Percentiles rank a stretch among this genome's conserved stretches.
phyloP scores from a whole-genome alignment of 2,113 vertebrate genomes.

The Cinclus cinclus region DNA sequence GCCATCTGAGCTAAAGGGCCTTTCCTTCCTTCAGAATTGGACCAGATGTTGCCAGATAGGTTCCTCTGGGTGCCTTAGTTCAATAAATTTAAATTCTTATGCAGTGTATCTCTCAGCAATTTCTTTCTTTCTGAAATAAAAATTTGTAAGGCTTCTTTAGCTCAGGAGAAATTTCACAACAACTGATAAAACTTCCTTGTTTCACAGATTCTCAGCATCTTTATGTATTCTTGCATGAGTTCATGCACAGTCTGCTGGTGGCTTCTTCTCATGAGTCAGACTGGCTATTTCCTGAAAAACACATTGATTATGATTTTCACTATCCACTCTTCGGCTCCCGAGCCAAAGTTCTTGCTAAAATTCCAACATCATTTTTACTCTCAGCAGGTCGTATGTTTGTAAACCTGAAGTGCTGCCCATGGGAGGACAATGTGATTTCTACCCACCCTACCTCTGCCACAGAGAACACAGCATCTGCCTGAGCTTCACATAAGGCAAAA shows the following conservation, averaged over 20 bases:
- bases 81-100: neutral
- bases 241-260: neutral
- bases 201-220: neutral
- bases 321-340: neutral
- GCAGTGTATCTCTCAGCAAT: neutral
- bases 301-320: neutral
- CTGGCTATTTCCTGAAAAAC: neutral
- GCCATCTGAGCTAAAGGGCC: neutral
- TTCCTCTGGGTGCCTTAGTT: neutral
- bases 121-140: neutral
- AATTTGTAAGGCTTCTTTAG: neutral
- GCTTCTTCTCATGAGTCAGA: neutral
- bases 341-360: neutral
- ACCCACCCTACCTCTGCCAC: neutral
- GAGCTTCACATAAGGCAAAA: neutral
- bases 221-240: neutral
- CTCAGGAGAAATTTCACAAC: neutral
- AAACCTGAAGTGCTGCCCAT: neutral
- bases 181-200: neutral
- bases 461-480: neutral
- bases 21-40: neutral
- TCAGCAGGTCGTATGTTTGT: neutral
- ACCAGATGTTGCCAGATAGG: neutral
- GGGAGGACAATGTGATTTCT: neutral
- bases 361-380: neutral